Base-by-base conservation (phyloP, 2,113 vertebrate species). In the Apteryx owenii region DNA sequence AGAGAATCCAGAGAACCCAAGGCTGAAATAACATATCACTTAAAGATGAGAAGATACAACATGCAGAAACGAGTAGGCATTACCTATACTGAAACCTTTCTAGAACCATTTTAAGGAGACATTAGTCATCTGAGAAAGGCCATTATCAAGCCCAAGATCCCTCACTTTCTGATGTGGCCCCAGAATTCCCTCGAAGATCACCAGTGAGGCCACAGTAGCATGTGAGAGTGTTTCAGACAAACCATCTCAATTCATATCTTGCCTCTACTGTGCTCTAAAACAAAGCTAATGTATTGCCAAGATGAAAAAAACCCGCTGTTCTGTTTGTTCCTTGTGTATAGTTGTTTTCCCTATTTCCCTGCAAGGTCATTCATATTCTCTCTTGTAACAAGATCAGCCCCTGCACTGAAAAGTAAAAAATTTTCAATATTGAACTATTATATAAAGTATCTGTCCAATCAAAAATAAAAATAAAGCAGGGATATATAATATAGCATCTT, bases 1-100 rank as follows among this genome's bases (percentile, higher is more conserved):
- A 85, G 48, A 76, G 44, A 76, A 93, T 12, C 5, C 40, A 80
- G 56, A 76, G 33, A 76, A 93, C 12, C 5, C 40, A 38, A 0
- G 54, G 38, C 4, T 75, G 83, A 65, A 65, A 80, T 21, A 29
- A 33, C 13, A n/a, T 8, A 28, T 15, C 79, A 17, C 28, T 42
- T 64, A 3, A 56, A 64, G 17, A 17, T 40, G 29, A 66, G 73
- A 46, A 87, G 23, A 60, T 3, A 64, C 61, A 73, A 46, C 25
- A 16, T 4, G 11, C 7, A 89, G 64, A 85, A 65, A 36, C 2
- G 11, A 22, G 9, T 29, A 46, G 1, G 46, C 2, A 0, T 72
- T 21, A 60, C 26, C 28, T 18, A 38, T 40, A 28, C 20, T 38
- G 12, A 51, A 42, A 72, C 4, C 38, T 38, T 40, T 60, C 42